Evolutionary conservation across 1,140 invertebrate genomes (phyloP).

Genomic region (Papilio dardanus): DNA sequence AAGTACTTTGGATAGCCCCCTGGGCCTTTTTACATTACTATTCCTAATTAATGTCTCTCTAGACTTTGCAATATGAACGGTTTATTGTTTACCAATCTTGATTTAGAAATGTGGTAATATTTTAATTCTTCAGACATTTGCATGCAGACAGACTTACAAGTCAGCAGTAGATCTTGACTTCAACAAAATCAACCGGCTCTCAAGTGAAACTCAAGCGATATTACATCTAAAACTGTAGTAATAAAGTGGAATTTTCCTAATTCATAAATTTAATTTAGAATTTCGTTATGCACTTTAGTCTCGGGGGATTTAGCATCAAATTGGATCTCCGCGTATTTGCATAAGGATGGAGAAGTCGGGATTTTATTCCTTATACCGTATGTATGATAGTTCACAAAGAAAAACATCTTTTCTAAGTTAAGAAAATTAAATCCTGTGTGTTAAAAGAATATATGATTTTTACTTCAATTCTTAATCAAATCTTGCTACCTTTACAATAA

Average conservation of each 20-base stretch:
- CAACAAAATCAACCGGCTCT: conserved; percentile 17
- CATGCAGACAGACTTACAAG: conserved; percentile 13
- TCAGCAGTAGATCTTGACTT: conserved; percentile 6
- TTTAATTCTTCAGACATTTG: conserved; percentile 12
- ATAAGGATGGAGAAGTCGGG: conserved; percentile 17
- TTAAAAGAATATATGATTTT: too few species aligned
- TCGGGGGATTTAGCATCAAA: conserved; percentile 29
- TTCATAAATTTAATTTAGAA: conserved; percentile 28
- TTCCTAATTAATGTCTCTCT: too few species aligned
- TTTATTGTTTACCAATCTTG: background rate
- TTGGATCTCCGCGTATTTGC: conserved; percentile 26
- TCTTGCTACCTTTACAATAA: too few species aligned
- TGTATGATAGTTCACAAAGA: background rate
- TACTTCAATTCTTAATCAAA: too few species aligned
- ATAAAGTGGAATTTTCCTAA: conserved; percentile 21
- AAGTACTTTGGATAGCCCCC: too few species aligned
- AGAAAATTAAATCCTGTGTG: background rate
- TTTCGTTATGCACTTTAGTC: conserved; percentile 16
- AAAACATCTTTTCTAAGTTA: background rate
- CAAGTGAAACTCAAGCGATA: background rate
- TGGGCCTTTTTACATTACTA: too few species aligned
- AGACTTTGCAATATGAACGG: background rate
- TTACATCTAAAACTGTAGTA: background rate
- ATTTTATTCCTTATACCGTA: background rate
- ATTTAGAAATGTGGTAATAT: background rate